Evolutionary conservation across 2,113 vertebrate species (phyloP).

Genomic region (Panthera tigris): DNA sequence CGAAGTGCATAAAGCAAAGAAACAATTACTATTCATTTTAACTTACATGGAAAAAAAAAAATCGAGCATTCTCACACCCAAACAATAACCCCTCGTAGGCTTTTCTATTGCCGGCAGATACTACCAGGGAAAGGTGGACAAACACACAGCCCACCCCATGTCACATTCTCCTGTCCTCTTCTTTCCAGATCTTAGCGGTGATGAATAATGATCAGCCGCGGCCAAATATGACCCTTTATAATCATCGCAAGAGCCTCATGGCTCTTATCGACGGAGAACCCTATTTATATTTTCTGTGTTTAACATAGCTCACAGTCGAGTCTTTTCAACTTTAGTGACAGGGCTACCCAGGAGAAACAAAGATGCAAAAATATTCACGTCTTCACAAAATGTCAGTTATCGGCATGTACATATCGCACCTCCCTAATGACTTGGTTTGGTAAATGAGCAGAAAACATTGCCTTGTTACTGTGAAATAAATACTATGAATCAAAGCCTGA

Average conservation of each 20-base stretch:
- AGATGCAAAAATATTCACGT: conserved; percentile 8
- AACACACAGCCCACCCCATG: too few relatives aligned
- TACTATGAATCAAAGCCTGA: background rate
- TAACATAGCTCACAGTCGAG: background rate
- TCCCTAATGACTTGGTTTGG: conserved; percentile 33
- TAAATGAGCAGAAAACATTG: background rate
- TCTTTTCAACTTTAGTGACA: background rate
- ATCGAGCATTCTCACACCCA: background rate
- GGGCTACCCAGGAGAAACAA: background rate
- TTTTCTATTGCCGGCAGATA: background rate
- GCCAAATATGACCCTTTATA: background rate
- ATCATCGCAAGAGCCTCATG: background rate
- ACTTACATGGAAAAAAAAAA: background rate
- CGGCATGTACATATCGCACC: background rate
- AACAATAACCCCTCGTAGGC: background rate
- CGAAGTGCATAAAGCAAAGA: background rate
- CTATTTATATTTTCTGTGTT: background rate
- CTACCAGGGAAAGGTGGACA: background rate
- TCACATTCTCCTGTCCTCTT: background rate
- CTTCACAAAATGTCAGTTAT: conserved; percentile 37
- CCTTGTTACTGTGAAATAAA: conserved; percentile 40
- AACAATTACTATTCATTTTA: background rate
- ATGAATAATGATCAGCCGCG: background rate
- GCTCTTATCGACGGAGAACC: background rate
- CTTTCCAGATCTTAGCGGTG: background rate